Evolutionary conservation across 2,888 invertebrate species (phyloP).

Genomic region (Unio pictorum): DNA sequence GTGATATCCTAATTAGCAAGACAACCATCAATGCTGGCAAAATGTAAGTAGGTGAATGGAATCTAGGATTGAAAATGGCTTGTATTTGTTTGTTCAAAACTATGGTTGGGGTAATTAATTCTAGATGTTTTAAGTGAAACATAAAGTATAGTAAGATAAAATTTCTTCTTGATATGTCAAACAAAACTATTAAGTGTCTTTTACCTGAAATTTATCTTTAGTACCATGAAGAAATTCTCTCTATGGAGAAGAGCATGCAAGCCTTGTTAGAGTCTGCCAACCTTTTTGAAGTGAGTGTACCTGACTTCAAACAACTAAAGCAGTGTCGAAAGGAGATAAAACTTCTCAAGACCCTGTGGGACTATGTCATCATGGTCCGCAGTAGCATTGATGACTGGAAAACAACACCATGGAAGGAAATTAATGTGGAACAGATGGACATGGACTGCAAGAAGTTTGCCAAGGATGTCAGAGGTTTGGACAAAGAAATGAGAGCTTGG

Average conservation of each 20-base stretch:
- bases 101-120: too few relatives aligned
- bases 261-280: slow-evolving; percentile 91
- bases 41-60: too few relatives aligned
- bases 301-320: slow-evolving; percentile 92
- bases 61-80: too few relatives aligned
- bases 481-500: slow-evolving; percentile 97
- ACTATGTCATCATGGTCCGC: slow-evolving; percentile 90
- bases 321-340: slow-evolving; percentile 92
- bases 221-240: slow-evolving; percentile 83
- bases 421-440: slow-evolving; percentile 98
- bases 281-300: slow-evolving; percentile 93
- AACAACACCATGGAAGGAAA: slow-evolving; percentile 95
- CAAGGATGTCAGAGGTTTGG: slow-evolving; percentile 80
- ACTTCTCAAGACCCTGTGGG: slow-evolving; percentile 90
- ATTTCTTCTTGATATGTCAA: too few relatives aligned
- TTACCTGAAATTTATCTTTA: slow-evolving; percentile 51
- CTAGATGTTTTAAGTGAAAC: too few relatives aligned
- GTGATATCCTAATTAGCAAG: too few relatives aligned
- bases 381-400: slow-evolving; percentile 97
- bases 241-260: slow-evolving; percentile 88
- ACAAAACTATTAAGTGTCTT: too few relatives aligned
- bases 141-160: too few relatives aligned
- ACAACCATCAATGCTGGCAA: too few relatives aligned
- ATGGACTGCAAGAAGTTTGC: slow-evolving; percentile 98
- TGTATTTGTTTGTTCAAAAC: too few relatives aligned